Conservation (phyloP, 2,113 vertebrate genomes). For the Tychaedon coryphoeus region DNA sequence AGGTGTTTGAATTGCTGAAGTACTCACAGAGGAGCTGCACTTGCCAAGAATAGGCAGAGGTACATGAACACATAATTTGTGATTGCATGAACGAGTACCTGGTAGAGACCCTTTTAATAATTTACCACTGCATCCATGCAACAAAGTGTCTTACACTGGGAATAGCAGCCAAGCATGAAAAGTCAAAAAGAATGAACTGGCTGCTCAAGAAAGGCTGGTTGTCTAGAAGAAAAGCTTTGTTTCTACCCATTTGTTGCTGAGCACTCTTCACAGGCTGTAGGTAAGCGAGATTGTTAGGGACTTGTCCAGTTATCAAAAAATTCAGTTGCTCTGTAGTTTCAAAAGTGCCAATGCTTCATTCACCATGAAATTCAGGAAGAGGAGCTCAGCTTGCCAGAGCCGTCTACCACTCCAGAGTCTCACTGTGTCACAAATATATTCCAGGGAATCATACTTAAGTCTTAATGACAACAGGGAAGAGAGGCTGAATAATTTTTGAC, state of each 20-base stretch:
- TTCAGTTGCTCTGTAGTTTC: not conserved
- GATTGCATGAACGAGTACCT: not conserved
- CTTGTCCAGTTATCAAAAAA: not conserved
- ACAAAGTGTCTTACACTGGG: not conserved
- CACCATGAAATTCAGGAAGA: not conserved
- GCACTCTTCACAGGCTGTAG: not conserved
- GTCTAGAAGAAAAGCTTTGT: not conserved
- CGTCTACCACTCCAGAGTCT: not conserved
- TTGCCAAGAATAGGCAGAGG: slow-evolving; percentile 24
- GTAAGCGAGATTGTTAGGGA: not conserved
- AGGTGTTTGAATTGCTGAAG: slow-evolving; percentile 32
- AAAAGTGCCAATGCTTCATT: not conserved
- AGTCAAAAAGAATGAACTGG: not conserved
- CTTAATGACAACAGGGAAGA: not conserved
- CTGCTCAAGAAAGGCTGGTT: not conserved
- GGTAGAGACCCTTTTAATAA: slow-evolving; percentile 40
- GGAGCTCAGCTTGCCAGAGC: not conserved
- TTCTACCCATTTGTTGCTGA: not conserved
- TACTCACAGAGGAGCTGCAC: slow-evolving; percentile 5
- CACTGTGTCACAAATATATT: not conserved
- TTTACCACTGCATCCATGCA: slow-evolving; percentile 23
- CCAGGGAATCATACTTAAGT: not conserved
- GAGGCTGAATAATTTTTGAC: not conserved
- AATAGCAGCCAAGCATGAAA: slow-evolving; percentile 38
- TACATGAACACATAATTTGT: not conserved